phyloP scores from a whole-genome alignment of 1,140 invertebrate genomes.

The Protaetia brevitarsis region DNA sequence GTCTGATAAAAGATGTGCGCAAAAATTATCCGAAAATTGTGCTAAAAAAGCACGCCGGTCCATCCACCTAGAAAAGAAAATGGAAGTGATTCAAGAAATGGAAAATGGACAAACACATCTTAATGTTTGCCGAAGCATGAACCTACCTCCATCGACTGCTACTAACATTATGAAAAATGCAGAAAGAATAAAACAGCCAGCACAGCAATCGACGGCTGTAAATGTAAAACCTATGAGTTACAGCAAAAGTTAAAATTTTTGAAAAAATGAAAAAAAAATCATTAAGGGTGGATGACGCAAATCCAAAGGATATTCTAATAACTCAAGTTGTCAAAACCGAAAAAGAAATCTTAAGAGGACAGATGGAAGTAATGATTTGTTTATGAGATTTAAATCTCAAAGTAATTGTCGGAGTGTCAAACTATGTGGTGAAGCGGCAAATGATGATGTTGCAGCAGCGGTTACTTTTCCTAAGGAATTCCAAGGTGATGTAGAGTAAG shows the following conservation, averaged over 20 bases:
- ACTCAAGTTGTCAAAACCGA: no score
- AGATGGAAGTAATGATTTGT: no score
- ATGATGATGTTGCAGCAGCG: no score
- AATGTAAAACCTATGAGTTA: conserved; percentile 6
- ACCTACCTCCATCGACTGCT: conserved; percentile 25
- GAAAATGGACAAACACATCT: neutral
- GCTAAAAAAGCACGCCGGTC: neutral
- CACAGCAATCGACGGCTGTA: conserved; percentile 12
- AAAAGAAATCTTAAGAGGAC: no score
- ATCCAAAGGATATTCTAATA: no score
- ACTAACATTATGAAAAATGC: conserved; percentile 23
- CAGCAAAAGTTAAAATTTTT: conserved; percentile 14
- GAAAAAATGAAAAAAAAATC: no score
- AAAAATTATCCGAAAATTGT: neutral
- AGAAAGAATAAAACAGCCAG: conserved; percentile 10
- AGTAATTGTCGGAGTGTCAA: no score
- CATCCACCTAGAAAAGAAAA: neutral
- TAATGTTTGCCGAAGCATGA: conserved; percentile 17
- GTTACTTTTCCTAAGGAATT: no score
- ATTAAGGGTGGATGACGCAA: no score
- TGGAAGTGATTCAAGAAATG: neutral
- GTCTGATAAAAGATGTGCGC: conserved; percentile 25
- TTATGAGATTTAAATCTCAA: no score
- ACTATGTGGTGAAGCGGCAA: no score
- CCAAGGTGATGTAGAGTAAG: no score